A percentile compares a stretch with the other conserved stretches of the same genome.
These are phyloP conservation scores for Bombus waltoni DNA, from an alignment of 1,140 invertebrate species.

Conservation along the genomic window DNA sequence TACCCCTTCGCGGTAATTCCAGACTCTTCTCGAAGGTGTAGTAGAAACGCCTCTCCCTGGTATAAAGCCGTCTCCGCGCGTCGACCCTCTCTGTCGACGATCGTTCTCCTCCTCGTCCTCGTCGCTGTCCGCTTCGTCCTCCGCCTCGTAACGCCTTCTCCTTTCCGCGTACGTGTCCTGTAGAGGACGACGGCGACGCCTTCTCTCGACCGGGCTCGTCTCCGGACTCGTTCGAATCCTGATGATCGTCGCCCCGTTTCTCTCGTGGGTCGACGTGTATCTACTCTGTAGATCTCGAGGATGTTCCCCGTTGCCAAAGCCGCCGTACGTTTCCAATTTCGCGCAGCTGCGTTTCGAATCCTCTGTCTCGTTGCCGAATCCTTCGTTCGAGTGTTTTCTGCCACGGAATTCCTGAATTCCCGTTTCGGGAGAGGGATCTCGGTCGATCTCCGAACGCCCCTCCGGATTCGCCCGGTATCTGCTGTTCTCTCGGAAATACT, in stretches of 20 bases:
- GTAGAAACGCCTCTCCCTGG: conserved; percentile 59
- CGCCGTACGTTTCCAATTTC: neutral
- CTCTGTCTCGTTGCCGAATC: conserved; percentile 21
- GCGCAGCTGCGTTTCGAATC: neutral
- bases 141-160: conserved; percentile 40
- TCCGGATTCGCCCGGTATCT: conserved; percentile 47
- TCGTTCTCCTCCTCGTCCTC: conserved; percentile 37
- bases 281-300: conserved; percentile 11
- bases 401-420: neutral
- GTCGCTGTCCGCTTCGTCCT: conserved; percentile 52
- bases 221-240: conserved; percentile 66
- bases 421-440: conserved; percentile 48
- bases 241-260: conserved; percentile 72
- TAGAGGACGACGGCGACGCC: conserved; percentile 53
- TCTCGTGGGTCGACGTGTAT: conserved; percentile 62
- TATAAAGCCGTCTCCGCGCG: conserved; percentile 53
- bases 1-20: conserved; percentile 79
- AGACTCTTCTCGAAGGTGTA: conserved; percentile 74
- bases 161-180: conserved; percentile 42
- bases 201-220: conserved; percentile 44
- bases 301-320: conserved; percentile 20
- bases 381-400: conserved; percentile 5
- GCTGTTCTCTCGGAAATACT: conserved; percentile 68
- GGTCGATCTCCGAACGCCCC: conserved; percentile 41
- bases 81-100: conserved; percentile 52